These are phyloP conservation scores for Orchesella flavescens DNA, from an alignment of 2,888 invertebrate species.

Conservation along the genomic window DNA sequence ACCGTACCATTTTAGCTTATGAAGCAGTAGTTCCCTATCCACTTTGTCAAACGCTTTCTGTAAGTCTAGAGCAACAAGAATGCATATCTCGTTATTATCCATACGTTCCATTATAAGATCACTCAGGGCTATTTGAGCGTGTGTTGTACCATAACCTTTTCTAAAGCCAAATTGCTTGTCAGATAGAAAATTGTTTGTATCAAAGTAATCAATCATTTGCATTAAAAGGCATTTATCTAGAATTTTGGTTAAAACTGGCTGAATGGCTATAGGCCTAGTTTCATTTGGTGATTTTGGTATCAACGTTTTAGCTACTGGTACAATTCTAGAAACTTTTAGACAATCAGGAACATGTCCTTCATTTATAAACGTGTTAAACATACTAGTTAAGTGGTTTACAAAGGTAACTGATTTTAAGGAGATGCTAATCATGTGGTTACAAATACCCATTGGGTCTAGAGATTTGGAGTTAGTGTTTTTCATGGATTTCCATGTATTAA, in stretches of 20 bases:
- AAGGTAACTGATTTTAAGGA: not conserved
- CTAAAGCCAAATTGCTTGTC: conserved; percentile 53
- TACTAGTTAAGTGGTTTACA: not conserved
- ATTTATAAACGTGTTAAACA: not conserved
- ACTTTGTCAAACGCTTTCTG: conserved; percentile 56
- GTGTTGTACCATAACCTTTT: conserved; percentile 3
- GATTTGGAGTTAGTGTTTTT: not conserved
- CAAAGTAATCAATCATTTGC: conserved; percentile 4
- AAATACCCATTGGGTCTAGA: not conserved
- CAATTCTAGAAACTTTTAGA: conserved; percentile 22
- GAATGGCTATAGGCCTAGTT: conserved; percentile 41
- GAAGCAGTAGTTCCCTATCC: conserved; percentile 17
- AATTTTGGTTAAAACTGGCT: conserved; percentile 32
- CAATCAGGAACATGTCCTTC: conserved; percentile 12
- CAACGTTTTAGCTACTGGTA: conserved; percentile 22
- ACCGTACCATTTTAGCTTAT: conserved; percentile 51
- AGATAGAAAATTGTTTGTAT: conserved; percentile 12
- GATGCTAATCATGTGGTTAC: conserved; percentile 14
- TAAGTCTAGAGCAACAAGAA: conserved; percentile 45
- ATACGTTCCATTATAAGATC: conserved; percentile 38
- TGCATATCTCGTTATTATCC: conserved; percentile 34
- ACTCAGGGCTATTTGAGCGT: conserved; percentile 29
- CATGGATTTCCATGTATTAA: not conserved
- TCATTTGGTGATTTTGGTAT: conserved; percentile 16
- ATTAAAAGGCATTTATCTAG: conserved; percentile 53